Evolutionary conservation across 2,113 vertebrate genomes (phyloP).

Genomic region (Alaudala cheleensis): DNA sequence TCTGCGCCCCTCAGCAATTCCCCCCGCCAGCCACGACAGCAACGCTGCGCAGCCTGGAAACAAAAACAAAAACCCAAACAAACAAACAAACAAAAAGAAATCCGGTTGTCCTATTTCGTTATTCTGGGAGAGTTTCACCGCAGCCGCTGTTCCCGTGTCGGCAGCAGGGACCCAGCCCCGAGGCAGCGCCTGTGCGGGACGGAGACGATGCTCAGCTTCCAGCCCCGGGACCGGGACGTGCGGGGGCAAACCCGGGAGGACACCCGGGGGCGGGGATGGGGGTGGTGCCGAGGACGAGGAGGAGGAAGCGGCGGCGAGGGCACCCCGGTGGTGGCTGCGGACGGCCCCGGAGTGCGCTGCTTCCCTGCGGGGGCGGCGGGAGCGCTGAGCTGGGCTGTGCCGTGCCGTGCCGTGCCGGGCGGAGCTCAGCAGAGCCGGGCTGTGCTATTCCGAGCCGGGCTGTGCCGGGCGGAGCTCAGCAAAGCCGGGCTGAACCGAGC

Average conservation of each 20-base stretch:
- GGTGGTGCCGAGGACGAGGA: background rate
- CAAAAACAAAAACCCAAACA: background rate
- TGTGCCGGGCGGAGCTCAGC: too few relatives aligned
- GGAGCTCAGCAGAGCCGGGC: background rate
- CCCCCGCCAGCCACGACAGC: too few relatives aligned
- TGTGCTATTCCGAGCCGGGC: background rate
- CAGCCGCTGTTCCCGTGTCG: rapidly evolving
- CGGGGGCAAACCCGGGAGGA: background rate
- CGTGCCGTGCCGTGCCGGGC: too few relatives aligned
- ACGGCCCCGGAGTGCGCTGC: background rate
- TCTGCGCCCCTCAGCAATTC: background rate
- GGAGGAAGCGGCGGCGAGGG: background rate
- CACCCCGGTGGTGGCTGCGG: background rate
- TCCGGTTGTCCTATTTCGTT: rapidly evolving
- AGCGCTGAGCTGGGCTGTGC: background rate
- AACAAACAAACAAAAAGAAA: too few relatives aligned
- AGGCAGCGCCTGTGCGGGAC: rapidly evolving
- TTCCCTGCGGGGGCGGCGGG: background rate
- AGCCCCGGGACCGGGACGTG: rapidly evolving
- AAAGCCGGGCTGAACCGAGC: background rate
- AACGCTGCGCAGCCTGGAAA: background rate
- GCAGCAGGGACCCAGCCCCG: background rate
- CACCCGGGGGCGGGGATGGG: background rate
- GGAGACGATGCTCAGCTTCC: rapidly evolving
- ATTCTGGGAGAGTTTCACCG: background rate